These are phyloP conservation scores for Dufourea novaeangliae DNA, from an alignment of 1,140 invertebrate genomes.

Conservation along the genomic window DNA sequence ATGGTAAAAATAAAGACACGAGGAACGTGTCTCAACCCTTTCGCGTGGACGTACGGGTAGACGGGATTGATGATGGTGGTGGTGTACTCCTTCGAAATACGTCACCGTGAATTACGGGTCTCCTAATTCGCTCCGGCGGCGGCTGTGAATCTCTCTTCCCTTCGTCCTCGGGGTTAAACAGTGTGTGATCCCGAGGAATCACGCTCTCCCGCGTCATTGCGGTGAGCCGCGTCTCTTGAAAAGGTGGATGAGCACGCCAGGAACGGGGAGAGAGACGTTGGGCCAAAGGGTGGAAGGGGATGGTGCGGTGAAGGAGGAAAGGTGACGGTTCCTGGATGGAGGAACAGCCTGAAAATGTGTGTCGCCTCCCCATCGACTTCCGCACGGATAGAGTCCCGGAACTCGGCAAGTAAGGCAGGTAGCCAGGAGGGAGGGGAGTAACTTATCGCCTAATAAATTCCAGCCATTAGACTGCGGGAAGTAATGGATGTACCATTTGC, in stretches of 20 bases:
- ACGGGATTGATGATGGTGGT: too few species aligned
- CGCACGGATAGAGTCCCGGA: conserved; percentile 60
- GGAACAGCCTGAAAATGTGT: conserved; percentile 61
- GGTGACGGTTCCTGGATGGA: conserved; percentile 21
- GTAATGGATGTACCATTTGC: conserved; percentile 75
- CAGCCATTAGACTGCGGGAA: conserved; percentile 74
- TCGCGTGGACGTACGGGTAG: too few species aligned
- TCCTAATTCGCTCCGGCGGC: conserved; percentile 27
- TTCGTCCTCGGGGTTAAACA: conserved; percentile 43
- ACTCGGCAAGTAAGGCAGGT: conserved; percentile 66
- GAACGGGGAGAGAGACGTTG: too few species aligned
- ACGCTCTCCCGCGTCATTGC: conserved; percentile 50
- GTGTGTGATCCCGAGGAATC: conserved; percentile 53
- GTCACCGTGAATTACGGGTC: conserved; percentile 23
- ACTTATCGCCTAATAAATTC: conserved; percentile 77
- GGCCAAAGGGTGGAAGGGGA: too few species aligned
- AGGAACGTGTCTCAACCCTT: not conserved
- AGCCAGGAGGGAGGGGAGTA: conserved; percentile 66
- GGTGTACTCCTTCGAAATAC: not conserved
- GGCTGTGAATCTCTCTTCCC: conserved; percentile 51
- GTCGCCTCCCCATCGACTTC: conserved; percentile 62
- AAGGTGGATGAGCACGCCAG: conserved; percentile 2
- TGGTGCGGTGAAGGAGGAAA: not conserved
- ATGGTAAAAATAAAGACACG: conserved; percentile 30
- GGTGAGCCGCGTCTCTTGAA: conserved; percentile 54